phyloP scores from a whole-genome alignment of 2,888 invertebrate species.

The Sinodicranocentrus sp. region DNA sequence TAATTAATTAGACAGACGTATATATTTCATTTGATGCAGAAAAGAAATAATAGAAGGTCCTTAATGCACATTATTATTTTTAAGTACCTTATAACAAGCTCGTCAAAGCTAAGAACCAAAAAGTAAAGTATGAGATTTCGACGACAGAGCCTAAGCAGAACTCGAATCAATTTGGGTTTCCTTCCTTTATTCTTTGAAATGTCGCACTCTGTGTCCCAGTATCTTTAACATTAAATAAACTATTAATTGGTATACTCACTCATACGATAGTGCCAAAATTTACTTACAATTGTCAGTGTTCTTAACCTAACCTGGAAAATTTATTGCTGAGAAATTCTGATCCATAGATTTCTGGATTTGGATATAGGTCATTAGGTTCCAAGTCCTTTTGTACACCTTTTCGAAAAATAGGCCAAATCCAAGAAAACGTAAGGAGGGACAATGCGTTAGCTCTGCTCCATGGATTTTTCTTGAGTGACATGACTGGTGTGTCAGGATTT shows the following conservation, averaged over 20 bases:
- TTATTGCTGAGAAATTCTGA: conserved; percentile 84
- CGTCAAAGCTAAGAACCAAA: conserved; percentile 43
- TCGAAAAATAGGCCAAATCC: conserved; percentile 87
- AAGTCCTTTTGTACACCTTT: conserved; percentile 86
- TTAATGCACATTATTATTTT: conserved; percentile 1
- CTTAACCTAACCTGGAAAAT: conserved; percentile 82
- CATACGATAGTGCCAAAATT: background rate
- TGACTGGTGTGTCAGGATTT: no score
- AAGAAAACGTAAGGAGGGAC: conserved; percentile 82
- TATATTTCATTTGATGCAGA: no score
- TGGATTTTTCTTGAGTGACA: conserved; percentile 49
- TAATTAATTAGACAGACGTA: background rate
- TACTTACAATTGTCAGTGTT: conserved; percentile 1
- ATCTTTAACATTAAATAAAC: conserved; percentile 25
- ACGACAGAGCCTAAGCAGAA: conserved; percentile 36
- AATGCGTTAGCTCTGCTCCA: conserved; percentile 56
- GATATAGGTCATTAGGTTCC: conserved; percentile 86
- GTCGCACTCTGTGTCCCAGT: conserved; percentile 34
- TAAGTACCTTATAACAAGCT: conserved; percentile 55
- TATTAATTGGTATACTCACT: background rate
- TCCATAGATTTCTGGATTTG: conserved; percentile 84
- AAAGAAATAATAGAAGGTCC: background rate
- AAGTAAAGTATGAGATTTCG: conserved; percentile 54
- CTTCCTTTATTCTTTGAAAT: background rate
- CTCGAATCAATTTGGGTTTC: conserved; percentile 38